These are phyloP conservation scores for Alcis repandata DNA, from an alignment of 2,888 invertebrate species.

Conservation along the genomic window DNA sequence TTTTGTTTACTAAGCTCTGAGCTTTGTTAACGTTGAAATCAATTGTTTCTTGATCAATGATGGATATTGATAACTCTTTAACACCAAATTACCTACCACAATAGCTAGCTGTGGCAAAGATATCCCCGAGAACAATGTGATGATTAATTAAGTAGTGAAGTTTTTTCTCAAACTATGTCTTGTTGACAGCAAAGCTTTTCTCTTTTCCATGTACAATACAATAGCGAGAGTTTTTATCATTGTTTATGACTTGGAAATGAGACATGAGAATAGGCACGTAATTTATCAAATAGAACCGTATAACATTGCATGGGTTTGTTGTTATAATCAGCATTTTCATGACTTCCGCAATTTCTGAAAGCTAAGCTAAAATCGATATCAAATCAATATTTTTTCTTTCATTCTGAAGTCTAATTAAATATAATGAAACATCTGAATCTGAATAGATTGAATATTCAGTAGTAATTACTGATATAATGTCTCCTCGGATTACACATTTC, in stretches of 20 bases:
- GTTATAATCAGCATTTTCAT: too few relatives aligned
- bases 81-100: not conserved
- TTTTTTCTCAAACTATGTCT: too few relatives aligned
- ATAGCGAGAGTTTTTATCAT: slow-evolving; percentile 30
- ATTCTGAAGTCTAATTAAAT: not conserved
- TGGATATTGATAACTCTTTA: slow-evolving; percentile 14
- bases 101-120: slow-evolving; percentile 2
- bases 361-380: not conserved
- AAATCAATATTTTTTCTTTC: not conserved
- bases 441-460: not conserved
- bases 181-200: slow-evolving; percentile 32
- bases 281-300: slow-evolving; percentile 3
- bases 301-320: not conserved
- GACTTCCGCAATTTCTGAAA: too few relatives aligned
- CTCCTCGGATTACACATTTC: slow-evolving; percentile 1
- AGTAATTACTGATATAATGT: not conserved
- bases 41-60: slow-evolving; percentile 15
- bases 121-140: slow-evolving; percentile 19
- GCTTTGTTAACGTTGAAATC: not conserved
- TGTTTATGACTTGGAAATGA: slow-evolving; percentile 24
- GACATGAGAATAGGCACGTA: slow-evolving; percentile 15
- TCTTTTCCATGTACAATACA: slow-evolving; percentile 29
- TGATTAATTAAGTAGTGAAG: slow-evolving; percentile 22
- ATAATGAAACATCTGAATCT: not conserved
- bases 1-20: slow-evolving; percentile 58